Percentiles rank a stretch among this genome's conserved stretches.
Conservation (phyloP, 2,888 invertebrate genomes). For the Lycia hirtaria region DNA sequence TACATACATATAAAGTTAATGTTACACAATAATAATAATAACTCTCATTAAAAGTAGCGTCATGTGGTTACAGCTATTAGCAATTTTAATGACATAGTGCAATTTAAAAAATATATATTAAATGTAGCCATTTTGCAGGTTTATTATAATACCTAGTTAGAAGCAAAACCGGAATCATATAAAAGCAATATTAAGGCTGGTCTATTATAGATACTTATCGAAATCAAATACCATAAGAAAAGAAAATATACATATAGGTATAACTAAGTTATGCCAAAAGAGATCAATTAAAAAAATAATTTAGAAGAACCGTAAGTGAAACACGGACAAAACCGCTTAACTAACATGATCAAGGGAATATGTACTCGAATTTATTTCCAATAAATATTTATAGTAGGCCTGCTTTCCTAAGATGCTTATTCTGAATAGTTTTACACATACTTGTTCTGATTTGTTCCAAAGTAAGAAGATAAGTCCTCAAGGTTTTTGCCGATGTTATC, state of each 20-base stretch:
- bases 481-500: slow-evolving; percentile 76
- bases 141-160: neutral
- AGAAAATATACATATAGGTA: neutral
- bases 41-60: neutral
- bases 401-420: slow-evolving; percentile 45
- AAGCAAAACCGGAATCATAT: neutral
- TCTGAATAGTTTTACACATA: slow-evolving; percentile 66
- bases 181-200: slow-evolving; percentile 18
- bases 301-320: neutral
- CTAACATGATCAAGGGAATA: neutral
- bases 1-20: neutral
- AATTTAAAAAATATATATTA: neutral
- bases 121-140: neutral
- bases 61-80: neutral
- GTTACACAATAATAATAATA: neutral
- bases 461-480: slow-evolving; percentile 74
- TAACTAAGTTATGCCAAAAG: neutral
- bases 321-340: neutral
- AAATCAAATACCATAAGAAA: slow-evolving; percentile 28
- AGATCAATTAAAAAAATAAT: neutral
- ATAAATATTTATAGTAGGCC: slow-evolving; percentile 68
- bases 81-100: neutral
- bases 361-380: slow-evolving; percentile 34
- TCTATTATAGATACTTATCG: slow-evolving; percentile 58
- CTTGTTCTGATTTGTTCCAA: slow-evolving; percentile 79